Base-by-base conservation (phyloP, 2,888 invertebrate genomes). In the Griposia aprilina region DNA sequence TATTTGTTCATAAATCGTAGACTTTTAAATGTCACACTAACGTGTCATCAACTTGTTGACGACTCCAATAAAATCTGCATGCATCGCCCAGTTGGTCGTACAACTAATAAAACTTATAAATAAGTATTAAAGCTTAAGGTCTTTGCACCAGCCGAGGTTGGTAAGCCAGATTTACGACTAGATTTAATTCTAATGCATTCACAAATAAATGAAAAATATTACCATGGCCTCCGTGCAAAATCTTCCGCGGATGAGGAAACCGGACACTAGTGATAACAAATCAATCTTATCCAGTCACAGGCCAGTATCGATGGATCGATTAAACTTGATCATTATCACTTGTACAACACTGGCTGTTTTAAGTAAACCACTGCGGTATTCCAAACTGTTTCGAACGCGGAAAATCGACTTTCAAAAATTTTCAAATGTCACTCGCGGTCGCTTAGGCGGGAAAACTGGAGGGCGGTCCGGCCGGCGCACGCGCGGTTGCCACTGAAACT, bases 401-500 rank as follows among this genome's bases (percentile, higher is more conserved):
- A 75, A 82, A 84, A 90, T 91, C 85, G 89, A 91, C 90, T 90
- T 92, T 92, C 82, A 83, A 90, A 91, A 91, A 81, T 84, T 79
- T 80, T 88, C 80, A 90, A 92, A 91, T 94, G 94, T 93, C 94
- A 95, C 94, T 93, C 93, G 93, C 94, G 94, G 91, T 91, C 86
- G 89, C 88, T 90, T 90, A 88, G 93, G 94, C 93, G 94, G 94
- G 91, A 93, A 93, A 91, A 87, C 87, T 90, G 83, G 86, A 90
- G 93, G 94, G 93, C 93, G 93, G 93, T 91, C 91, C 93, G 87
- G 87, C 92, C 93, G 92, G 92, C 95, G 95, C 94, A 93, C 93
- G 93, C 96, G 95, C 95, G 90, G 88, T 91, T 94, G 90, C 92
- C 92, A 93, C 93, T 94, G 93, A 93, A 92, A 94, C 95, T 94